These are phyloP conservation scores for Archegozetes longisetosus DNA, from an alignment of 1,140 invertebrate species.

Conservation along the genomic window DNA sequence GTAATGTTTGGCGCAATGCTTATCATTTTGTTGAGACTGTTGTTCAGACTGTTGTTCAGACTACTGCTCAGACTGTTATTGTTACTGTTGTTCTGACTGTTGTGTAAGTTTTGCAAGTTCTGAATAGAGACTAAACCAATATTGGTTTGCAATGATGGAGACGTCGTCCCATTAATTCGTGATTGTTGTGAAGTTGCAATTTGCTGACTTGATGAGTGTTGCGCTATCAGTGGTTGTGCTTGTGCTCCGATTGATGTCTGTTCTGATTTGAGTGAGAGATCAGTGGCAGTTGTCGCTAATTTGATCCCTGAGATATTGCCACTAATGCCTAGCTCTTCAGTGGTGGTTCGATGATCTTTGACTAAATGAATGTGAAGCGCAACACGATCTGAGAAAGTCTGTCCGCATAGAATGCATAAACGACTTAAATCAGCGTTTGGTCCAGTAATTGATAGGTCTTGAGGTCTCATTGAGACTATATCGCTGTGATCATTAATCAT, in stretches of 20 bases:
- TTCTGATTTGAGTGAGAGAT: background rate
- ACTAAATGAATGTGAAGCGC: constrained; percentile 39
- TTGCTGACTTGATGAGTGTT: background rate
- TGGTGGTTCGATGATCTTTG: constrained; percentile 33
- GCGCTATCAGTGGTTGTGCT: background rate
- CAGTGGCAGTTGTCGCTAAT: background rate
- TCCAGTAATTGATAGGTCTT: background rate
- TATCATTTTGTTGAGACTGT: background rate
- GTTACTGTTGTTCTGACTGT: background rate
- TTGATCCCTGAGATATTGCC: background rate
- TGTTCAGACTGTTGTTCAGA: background rate
- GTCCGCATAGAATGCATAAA: constrained; percentile 35
- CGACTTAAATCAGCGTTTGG: constrained; percentile 6
- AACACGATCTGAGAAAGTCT: constrained; percentile 33
- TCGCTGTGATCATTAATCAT: constrained; percentile 68
- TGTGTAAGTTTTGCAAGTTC: background rate
- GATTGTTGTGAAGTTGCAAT: background rate
- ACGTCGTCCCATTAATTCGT: background rate
- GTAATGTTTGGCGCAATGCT: background rate
- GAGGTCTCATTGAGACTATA: constrained; percentile 19
- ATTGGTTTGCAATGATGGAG: background rate
- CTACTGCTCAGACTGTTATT: background rate
- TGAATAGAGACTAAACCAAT: background rate
- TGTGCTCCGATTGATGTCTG: background rate
- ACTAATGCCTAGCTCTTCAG: constrained; percentile 23